These are phyloP conservation scores for Apogon hyalosoma DNA, from an alignment of 2,797 vertebrate species.

Conservation along the genomic window DNA sequence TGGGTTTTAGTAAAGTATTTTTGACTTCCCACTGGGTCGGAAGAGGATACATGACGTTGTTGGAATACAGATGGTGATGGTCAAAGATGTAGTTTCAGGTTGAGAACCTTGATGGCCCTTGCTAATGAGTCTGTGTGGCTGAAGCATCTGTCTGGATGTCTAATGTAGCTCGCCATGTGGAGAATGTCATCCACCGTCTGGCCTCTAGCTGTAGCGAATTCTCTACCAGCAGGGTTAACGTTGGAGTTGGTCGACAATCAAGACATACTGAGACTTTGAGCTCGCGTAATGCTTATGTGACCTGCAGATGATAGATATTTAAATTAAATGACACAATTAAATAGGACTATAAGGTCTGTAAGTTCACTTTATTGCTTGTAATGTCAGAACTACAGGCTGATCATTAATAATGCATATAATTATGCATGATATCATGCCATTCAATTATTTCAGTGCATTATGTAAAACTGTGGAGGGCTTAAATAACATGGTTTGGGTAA, in stretches of 20 bases:
- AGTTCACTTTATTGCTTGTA: constrained; percentile 18
- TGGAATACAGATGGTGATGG: constrained; percentile 73
- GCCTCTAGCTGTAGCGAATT: constrained; percentile 47
- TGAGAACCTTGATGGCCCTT: constrained; percentile 65
- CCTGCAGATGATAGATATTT: constrained; percentile 26
- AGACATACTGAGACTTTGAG: constrained; percentile 27
- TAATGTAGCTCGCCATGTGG: constrained; percentile 76
- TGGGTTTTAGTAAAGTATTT: constrained; percentile 1
- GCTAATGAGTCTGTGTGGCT: constrained; percentile 79
- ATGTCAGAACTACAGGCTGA: constrained; percentile 23
- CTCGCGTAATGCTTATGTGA: constrained; percentile 39
- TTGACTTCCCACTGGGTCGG: constrained; percentile 21
- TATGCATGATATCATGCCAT: neutral
- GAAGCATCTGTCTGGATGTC: constrained; percentile 80
- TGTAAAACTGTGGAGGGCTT: constrained; percentile 27
- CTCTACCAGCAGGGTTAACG: constrained; percentile 49
- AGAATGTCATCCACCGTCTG: constrained; percentile 71
- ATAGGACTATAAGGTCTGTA: constrained; percentile 19
- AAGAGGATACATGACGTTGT: constrained; percentile 36
- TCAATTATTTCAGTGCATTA: constrained; percentile 30
- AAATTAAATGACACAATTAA: constrained; percentile 7
- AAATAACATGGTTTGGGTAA: constrained; percentile 36
- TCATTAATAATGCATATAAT: constrained; percentile 19
- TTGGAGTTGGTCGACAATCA: constrained; percentile 61
- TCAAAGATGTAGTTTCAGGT: constrained; percentile 67